Conservation (phyloP, 2,888 invertebrate genomes). For the Cephus runcator region DNA sequence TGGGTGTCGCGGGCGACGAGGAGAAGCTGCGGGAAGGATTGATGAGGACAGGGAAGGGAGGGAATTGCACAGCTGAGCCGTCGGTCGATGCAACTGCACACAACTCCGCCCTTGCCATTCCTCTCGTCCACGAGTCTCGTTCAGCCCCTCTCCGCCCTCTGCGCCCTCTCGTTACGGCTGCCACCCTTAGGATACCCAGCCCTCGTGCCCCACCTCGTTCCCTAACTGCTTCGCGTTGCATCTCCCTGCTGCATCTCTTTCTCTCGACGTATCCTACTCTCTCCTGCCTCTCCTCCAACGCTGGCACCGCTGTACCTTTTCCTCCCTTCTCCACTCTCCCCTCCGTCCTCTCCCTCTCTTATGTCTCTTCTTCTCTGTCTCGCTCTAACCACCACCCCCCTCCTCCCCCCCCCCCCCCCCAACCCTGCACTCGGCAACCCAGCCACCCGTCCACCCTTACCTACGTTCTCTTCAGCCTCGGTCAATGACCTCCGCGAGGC, state of each 20-base stretch:
- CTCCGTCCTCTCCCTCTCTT: constrained; percentile 12
- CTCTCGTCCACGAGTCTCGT: constrained; percentile 22
- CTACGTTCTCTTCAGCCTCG: constrained; percentile 48
- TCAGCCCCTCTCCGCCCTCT: constrained; percentile 19
- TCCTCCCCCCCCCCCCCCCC: constrained; percentile 23
- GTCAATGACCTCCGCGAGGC: constrained; percentile 60
- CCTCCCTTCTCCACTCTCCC: background rate
- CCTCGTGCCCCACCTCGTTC: constrained; percentile 20
- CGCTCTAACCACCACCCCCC: constrained; percentile 10
- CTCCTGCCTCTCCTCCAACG: background rate
- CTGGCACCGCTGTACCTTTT: background rate
- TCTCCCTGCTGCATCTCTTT: constrained; percentile 14
- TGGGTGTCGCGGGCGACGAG: constrained; percentile 10
- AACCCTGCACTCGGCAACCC: constrained; percentile 10
- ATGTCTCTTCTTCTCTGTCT: constrained; percentile 20
- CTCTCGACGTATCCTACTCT: constrained; percentile 6
- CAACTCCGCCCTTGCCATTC: constrained; percentile 36
- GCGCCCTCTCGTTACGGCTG: constrained; percentile 24
- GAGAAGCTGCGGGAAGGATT: constrained; percentile 9
- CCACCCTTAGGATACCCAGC: constrained; percentile 27
- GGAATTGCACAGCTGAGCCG: constrained; percentile 57
- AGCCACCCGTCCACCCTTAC: constrained; percentile 30
- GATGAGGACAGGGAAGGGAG: constrained; percentile 21
- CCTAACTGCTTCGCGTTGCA: constrained; percentile 7
- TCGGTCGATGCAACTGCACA: constrained; percentile 60